Conservation (phyloP, 2,888 invertebrate genomes). For the Ganaspis brasiliensis region DNA sequence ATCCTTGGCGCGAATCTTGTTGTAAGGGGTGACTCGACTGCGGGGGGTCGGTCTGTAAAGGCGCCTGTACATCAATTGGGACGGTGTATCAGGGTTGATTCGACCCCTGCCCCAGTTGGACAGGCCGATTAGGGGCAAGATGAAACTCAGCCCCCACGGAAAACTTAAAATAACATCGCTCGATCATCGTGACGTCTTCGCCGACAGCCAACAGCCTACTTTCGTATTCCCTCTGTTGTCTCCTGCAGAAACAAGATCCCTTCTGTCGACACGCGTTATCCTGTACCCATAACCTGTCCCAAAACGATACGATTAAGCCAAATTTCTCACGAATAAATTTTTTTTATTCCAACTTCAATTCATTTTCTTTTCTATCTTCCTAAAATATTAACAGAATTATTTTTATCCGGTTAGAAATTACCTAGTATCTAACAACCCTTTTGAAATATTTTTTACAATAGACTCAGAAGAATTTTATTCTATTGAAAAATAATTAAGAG, state of each 20-base stretch:
- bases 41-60: slow-evolving; percentile 64
- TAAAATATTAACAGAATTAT: too few relatives aligned
- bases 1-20: slow-evolving; percentile 75
- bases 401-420: too few relatives aligned
- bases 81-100: slow-evolving; percentile 52
- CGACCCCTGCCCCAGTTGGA: slow-evolving; percentile 60
- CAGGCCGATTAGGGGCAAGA: slow-evolving; percentile 79
- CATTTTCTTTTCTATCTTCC: too few relatives aligned
- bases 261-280: slow-evolving; percentile 35
- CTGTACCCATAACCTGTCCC: slow-evolving; percentile 7
- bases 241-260: slow-evolving; percentile 34
- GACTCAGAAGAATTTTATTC: too few relatives aligned
- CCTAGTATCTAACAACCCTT: too few relatives aligned
- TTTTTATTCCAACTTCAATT: too few relatives aligned
- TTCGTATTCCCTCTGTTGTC: slow-evolving; percentile 50
- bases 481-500: too few relatives aligned
- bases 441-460: too few relatives aligned
- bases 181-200: slow-evolving; percentile 77
- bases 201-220: slow-evolving; percentile 67
- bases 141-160: slow-evolving; percentile 75
- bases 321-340: not conserved
- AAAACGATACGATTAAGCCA: slow-evolving; percentile 16
- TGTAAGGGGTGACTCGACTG: slow-evolving; percentile 69
- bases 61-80: slow-evolving; percentile 53
- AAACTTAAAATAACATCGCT: slow-evolving; percentile 80